phyloP scores from a whole-genome alignment of 2,797 vertebrate genomes.

The Chloroceryle amazona region DNA sequence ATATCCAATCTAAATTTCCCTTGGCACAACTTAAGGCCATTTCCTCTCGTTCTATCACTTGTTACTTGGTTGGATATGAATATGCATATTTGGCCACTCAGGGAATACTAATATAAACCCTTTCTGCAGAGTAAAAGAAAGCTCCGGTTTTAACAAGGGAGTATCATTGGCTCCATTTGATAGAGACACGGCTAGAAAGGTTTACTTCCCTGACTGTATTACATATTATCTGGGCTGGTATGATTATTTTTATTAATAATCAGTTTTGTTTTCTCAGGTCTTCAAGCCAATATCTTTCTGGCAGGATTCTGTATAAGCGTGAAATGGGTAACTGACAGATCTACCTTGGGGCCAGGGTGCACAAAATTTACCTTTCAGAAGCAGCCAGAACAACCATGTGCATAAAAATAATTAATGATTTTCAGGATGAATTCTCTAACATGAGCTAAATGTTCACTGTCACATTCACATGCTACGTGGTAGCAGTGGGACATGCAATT shows the following conservation, averaged over 20 bases:
- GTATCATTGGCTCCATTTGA: neutral
- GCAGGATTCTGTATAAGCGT: neutral
- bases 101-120: neutral
- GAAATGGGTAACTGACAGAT: neutral
- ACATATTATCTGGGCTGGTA: neutral
- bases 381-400: neutral
- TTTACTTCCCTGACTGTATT: neutral
- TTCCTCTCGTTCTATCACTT: too few species aligned
- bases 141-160: neutral
- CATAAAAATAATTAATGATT: neutral
- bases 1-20: too few species aligned
- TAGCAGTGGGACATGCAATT: neutral
- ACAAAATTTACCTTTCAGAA: neutral
- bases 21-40: too few species aligned
- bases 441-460: neutral
- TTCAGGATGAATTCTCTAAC: neutral
- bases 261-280: neutral
- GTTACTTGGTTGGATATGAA: too few species aligned
- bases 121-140: neutral
- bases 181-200: neutral
- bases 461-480: neutral
- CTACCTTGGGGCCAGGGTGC: neutral
- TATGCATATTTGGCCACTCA: neutral
- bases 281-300: neutral
- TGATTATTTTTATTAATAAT: conserved; percentile 1